phyloP scores from a whole-genome alignment of 1,140 invertebrate species.

The Samia ricini region DNA sequence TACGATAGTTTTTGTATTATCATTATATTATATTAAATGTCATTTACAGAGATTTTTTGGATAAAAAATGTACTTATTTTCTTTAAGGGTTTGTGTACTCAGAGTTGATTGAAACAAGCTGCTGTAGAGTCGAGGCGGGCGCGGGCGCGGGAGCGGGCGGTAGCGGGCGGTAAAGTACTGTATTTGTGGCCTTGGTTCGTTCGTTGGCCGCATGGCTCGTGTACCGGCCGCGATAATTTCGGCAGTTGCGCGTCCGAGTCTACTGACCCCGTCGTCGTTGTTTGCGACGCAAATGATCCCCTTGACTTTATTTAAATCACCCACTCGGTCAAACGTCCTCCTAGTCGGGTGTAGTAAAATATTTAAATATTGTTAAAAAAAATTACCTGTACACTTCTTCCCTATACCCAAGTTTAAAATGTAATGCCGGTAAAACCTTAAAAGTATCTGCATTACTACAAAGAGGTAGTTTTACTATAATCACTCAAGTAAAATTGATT shows the following conservation, averaged over 20 bases:
- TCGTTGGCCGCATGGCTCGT: conserved; percentile 66
- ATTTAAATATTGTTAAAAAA: not conserved
- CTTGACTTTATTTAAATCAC: conserved; percentile 73
- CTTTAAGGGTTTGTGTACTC: not conserved
- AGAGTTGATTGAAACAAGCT: not conserved
- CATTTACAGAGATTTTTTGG: too few species aligned
- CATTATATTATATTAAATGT: too few species aligned
- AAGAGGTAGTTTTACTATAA: too few species aligned
- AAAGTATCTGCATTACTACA: too few species aligned
- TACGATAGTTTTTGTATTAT: too few species aligned
- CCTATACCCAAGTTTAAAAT: not conserved
- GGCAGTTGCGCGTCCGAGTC: conserved; percentile 61
- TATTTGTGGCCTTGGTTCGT: conserved; percentile 69
- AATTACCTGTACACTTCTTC: not conserved
- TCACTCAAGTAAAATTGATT: too few species aligned
- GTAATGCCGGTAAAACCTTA: not conserved
- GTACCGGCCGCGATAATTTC: conserved; percentile 68
- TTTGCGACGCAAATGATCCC: conserved; percentile 70
- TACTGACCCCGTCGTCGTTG: conserved; percentile 69
- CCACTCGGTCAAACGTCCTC: conserved; percentile 22
- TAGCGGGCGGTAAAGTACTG: conserved; percentile 22
- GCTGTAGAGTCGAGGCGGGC: conserved; percentile 11
- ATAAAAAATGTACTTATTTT: too few species aligned
- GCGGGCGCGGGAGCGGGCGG: conserved; percentile 14
- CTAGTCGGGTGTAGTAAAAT: not conserved